Evolutionary conservation across 1,140 invertebrate genomes (phyloP), one percentile per base, ranked within the genome.

Genomic region (Tetraneura akinire): DNA sequence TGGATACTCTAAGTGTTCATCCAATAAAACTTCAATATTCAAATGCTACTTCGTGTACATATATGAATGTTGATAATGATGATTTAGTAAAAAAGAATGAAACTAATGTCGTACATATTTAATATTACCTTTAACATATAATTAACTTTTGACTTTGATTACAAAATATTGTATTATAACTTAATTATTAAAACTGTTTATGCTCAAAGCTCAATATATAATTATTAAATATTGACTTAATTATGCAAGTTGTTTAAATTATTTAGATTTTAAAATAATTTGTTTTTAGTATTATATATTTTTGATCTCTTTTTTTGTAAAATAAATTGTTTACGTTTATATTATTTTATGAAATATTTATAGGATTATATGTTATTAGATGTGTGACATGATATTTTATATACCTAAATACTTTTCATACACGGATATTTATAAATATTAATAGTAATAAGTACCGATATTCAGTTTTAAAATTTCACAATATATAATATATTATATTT

Each of bases 131-230:
- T 0, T 8, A 23, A 1, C 21, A 23, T 23, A 57, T 23, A n/a
- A n/a, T 23, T 57, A 57, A 10, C 26, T 10, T 62, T 62, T 32
- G 26, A 62, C 14, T 29, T 26, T 16, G 9, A 23, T 29, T 8
- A 51, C 1, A 14, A 29, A 49, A 29, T n/a, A 29, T 5, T 71
- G 42, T 4, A 3, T 21, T n/a, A 21, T 37, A 45, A 66, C 51
- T n/a, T 29, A n/a, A 51, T 29, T 51, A 71, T 71, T 29, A 71
- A 23, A 71, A 71, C 16, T 71, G 45, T 9, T 71, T 71, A 10
- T 71, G 68, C 68, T 71, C 68, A 71, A 71, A n/a, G n/a, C n/a
- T n/a, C n/a, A n/a, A n/a, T n/a, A n/a, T n/a, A 11, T 51, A 51
- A 29, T 49, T 51, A 21, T 29, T 29, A 71, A 71, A 29, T 71